phyloP scores from a whole-genome alignment of 2,113 vertebrate genomes.

The Typhlomys cinereus region DNA sequence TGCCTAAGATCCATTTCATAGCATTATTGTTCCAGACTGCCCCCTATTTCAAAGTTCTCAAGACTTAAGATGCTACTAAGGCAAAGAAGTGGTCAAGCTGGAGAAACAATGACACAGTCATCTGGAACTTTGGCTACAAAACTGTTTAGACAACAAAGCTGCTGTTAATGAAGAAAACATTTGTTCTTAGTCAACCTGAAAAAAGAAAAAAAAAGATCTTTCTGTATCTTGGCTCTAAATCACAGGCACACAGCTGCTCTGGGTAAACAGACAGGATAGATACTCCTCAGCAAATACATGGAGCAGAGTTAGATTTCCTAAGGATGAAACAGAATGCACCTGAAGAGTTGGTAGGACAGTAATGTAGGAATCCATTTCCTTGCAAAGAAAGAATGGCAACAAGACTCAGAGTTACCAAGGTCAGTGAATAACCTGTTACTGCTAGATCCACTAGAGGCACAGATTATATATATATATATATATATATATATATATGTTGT shows the following conservation, averaged over 20 bases:
- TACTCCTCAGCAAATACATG: neutral
- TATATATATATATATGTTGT: neutral
- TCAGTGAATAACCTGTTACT: neutral
- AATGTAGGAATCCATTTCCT: neutral
- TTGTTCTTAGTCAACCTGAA: constrained; percentile 75
- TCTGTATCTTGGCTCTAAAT: constrained; percentile 50
- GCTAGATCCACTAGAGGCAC: neutral
- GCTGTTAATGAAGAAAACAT: constrained; percentile 69
- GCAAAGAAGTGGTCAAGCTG: constrained; percentile 54
- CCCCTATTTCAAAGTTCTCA: neutral
- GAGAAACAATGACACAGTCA: constrained; percentile 59
- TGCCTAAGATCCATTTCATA: neutral
- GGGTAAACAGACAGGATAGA: constrained; percentile 58
- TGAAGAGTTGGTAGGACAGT: neutral
- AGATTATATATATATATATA: too few relatives aligned
- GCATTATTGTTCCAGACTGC: neutral
- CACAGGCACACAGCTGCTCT: constrained; percentile 68
- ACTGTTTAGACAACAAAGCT: constrained; percentile 58
- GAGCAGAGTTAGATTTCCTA: neutral
- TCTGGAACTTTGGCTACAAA: constrained; percentile 63
- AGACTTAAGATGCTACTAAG: constrained; percentile 20
- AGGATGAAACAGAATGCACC: neutral
- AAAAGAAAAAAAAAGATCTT: constrained; percentile 41
- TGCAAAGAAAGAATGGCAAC: neutral
- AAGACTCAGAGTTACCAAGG: neutral